Base-by-base conservation (phyloP, 2,113 vertebrate species). In the Excalfactoria chinensis region DNA sequence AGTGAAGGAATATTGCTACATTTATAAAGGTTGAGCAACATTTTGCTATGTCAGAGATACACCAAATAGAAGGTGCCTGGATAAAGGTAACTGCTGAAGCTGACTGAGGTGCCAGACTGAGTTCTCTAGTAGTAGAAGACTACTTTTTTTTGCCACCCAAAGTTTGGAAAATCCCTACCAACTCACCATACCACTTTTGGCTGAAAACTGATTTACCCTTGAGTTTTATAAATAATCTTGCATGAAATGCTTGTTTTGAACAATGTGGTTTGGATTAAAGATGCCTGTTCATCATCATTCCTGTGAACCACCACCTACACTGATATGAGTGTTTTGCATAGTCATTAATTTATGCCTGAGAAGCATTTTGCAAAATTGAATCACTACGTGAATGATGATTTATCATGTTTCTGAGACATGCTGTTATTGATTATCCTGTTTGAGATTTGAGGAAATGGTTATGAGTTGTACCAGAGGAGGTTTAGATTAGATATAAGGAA, bases 261-360 rank as follows among this genome's bases (percentile, higher is more conserved):
- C 44, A 88, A 74, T 60, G 40, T 79, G 63, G 32, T 95, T 91
- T n/a, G 40, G 51, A 92, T 91, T 95, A 94, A 93, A 94, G 25
- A 22, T 83, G 44, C 44, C 67, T 92, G 77, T 86, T 90, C 73
- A 82, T 88, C 77, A 84, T 88, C 74, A 79, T 63, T 88, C 49
- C 63, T 85, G 41, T 79, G 86, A 94, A 55, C 40, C 71, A 55
- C n/a, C 71, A 73, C 67, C 63, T 66, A 58, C 59, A 81, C n/a
- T 43, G 55, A 82, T 73, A 69, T 51, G 53, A 67, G 3, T 64
- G 28, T 0, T 81, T 46, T 35, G 11, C 66, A n/a, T 48, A 56
- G 67, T 83, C 51, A 56, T 76, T 83, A 92, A 73, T 74, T 56
- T 30, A 34, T 60, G 22, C 10, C 75, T 71, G 40, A 85, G 67